A percentile compares a stretch with the other conserved stretches of the same genome.
phyloP scores from a whole-genome alignment of 1,140 invertebrate genomes.

The Thaumetopoea pityocampa region DNA sequence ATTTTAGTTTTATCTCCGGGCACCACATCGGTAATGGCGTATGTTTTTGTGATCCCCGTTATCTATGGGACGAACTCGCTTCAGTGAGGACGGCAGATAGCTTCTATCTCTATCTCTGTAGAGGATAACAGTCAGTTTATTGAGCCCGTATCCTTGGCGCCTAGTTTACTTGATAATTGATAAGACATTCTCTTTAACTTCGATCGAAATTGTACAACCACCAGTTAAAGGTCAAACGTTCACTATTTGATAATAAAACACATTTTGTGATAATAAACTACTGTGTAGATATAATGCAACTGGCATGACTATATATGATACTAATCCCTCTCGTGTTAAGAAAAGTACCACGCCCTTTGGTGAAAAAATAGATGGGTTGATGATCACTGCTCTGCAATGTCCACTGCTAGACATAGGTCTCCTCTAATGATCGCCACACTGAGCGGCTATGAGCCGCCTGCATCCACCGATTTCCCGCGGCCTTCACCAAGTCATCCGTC shows the following conservation, averaged over 20 bases:
- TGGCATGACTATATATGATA: too few species aligned
- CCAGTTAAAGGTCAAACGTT: constrained; percentile 7
- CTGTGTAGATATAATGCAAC: too few species aligned
- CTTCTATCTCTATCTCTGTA: constrained; percentile 32
- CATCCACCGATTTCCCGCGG: too few species aligned
- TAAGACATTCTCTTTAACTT: constrained; percentile 4
- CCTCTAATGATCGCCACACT: too few species aligned
- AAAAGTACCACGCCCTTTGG: too few species aligned
- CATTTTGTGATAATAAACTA: neutral
- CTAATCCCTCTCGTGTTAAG: too few species aligned
- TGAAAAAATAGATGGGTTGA: too few species aligned
- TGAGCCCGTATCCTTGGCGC: constrained; percentile 5
- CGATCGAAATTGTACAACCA: neutral
- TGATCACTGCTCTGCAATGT: too few species aligned
- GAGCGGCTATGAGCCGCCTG: too few species aligned
- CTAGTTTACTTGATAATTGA: constrained; percentile 2
- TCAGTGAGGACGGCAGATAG: constrained; percentile 24
- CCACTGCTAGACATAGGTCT: too few species aligned
- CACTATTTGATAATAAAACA: constrained; percentile 2
- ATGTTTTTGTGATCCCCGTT: constrained; percentile 29
- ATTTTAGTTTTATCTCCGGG: constrained; percentile 17
- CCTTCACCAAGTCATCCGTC: too few species aligned
- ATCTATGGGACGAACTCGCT: constrained; percentile 23
- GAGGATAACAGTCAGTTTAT: constrained; percentile 23
- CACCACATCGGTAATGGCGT: constrained; percentile 20